Evolutionary conservation across 2,113 vertebrate genomes (phyloP), one percentile per base, ranked within the genome.

Genomic region (Misgurnus mizolepis): DNA sequence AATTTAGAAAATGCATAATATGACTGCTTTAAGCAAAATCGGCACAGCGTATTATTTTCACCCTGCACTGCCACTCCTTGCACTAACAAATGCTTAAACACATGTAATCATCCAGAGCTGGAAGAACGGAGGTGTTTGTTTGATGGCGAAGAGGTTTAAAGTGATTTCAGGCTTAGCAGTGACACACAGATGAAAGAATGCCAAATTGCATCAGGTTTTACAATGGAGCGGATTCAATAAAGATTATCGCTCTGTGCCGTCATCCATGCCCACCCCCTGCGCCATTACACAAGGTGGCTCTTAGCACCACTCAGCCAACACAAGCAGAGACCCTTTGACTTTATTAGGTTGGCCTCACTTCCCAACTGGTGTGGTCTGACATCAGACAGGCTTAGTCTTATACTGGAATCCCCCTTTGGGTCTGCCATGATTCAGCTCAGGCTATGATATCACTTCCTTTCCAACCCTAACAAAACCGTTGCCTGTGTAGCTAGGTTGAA

Each of bases 391-490:
- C 85, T 84, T 83, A 74, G 86, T 82, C 73, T 73, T 76, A 65
- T 84, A 78, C 75, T 81, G 84, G 85, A 85, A 87, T 84, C 86
- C 85, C 86, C 67, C 78, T 58, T 78, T 9, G 50, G 81, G 76
- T 85, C 72, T 64, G 71, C 82, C 67, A 79, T 88, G 88, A 89
- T 69, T 88, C 86, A 85, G 68, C 58, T 65, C 5, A 78, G 45
- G 55, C 60, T 85, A 84, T 84, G 88, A 92, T 90, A 90, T 93
- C 91, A 93, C 88, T 88, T 89, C 88, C 89, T 78, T 85, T 86
- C 86, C 83, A 86, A 86, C 82, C 86, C 87, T 79, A 90, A 91
- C 88, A 92, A 83, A 89, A 90, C 27, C 27, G 27, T 34, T 45
- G 86, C 22, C 60, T 14, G 81, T 83, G 89, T 91, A 91, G 90